These are phyloP conservation scores for Pocillopora grandis DNA, from an alignment of 92 coral and sea anemone species.

Conservation along the genomic window DNA sequence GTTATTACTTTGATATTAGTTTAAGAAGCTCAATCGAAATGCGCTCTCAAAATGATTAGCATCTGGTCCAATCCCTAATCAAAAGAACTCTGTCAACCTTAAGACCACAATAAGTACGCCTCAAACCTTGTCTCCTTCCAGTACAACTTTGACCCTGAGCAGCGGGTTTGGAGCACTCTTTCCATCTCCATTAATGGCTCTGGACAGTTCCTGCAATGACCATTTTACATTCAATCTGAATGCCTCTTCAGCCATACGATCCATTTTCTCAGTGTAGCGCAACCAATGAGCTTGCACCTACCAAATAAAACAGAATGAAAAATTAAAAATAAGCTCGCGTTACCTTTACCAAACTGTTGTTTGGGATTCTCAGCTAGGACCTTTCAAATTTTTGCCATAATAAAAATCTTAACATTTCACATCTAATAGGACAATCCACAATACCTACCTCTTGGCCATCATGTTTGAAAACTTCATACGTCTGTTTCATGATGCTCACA, in stretches of 20 bases:
- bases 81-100: neutral
- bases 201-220: slow-evolving; percentile 97
- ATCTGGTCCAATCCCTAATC: neutral
- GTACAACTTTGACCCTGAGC: slow-evolving; percentile 93
- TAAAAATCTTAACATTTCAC: neutral
- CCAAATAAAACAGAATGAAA: neutral
- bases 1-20: no score
- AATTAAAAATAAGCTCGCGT: neutral
- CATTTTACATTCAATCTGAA: slow-evolving; percentile 97
- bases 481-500: slow-evolving; percentile 89
- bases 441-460: slow-evolving; percentile 98
- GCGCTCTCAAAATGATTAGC: neutral
- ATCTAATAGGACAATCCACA: neutral
- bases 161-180: slow-evolving; percentile 96
- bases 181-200: slow-evolving; percentile 98
- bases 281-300: slow-evolving; percentile 99
- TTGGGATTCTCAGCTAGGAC: no score
- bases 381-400: no score
- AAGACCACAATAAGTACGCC: neutral
- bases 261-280: slow-evolving; percentile 99
- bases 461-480: slow-evolving; percentile 90
- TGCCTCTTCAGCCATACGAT: slow-evolving; percentile 99
- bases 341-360: neutral
- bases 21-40: no score
- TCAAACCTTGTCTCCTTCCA: slow-evolving; percentile 95